phyloP scores from a whole-genome alignment of 2,888 invertebrate genomes.

The Entomobrya proxima region DNA sequence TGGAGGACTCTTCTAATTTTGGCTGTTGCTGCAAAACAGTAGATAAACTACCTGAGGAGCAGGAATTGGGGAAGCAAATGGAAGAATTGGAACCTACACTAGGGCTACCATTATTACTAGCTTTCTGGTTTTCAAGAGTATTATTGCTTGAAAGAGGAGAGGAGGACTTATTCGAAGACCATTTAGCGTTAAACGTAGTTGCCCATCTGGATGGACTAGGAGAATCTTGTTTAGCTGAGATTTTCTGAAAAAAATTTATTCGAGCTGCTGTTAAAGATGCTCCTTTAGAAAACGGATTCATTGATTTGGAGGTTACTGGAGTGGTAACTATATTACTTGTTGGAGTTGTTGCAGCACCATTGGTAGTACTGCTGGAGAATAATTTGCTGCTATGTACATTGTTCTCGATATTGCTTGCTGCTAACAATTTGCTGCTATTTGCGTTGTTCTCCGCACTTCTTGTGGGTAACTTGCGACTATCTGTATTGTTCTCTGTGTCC shows the following conservation, averaged over 20 bases:
- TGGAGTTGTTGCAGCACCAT: not conserved
- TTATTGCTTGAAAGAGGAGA: conserved; percentile 48
- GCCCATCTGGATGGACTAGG: conserved; percentile 59
- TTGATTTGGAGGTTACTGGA: conserved; percentile 7
- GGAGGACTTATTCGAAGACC: conserved; percentile 39
- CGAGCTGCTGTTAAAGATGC: conserved; percentile 69
- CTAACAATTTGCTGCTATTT: not conserved
- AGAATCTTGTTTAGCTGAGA: conserved; percentile 45
- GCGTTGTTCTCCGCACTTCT: conserved; percentile 12
- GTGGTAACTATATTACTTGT: conserved; percentile 22
- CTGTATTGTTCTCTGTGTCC: no score
- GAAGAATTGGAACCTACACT: conserved; percentile 17
- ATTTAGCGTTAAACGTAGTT: conserved; percentile 47
- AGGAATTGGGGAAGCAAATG: conserved; percentile 61
- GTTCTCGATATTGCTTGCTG: not conserved
- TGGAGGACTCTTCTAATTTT: conserved; percentile 15
- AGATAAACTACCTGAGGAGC: conserved; percentile 66
- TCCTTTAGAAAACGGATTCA: conserved; percentile 56
- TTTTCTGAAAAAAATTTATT: conserved; percentile 69
- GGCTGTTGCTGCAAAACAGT: conserved; percentile 32
- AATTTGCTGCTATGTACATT: conserved; percentile 14
- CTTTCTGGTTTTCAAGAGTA: conserved; percentile 18
- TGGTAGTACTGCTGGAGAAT: not conserved
- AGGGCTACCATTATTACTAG: not conserved
- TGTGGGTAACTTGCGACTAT: not conserved